Percentiles rank a stretch among this genome's conserved stretches.
Conservation (phyloP, 2,888 invertebrate species). For the Julus scanicus region DNA sequence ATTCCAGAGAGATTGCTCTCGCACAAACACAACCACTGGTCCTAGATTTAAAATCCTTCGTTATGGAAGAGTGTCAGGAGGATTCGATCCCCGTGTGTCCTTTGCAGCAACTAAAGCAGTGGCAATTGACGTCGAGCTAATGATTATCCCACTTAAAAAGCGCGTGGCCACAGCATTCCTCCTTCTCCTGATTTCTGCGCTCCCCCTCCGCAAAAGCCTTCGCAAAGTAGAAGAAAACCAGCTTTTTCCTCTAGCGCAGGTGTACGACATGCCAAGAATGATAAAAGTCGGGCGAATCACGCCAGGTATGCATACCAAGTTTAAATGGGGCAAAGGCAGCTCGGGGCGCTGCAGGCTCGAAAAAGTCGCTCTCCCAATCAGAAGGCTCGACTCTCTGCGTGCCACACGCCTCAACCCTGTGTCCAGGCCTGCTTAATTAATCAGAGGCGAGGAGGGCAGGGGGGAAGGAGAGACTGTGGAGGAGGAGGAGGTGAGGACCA, state of each 20-base stretch:
- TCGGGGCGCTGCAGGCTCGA: background rate
- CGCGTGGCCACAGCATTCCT: constrained; percentile 27
- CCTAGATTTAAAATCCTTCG: too few species aligned
- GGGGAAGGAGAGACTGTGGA: background rate
- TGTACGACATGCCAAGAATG: constrained; percentile 50
- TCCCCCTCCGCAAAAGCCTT: constrained; percentile 19
- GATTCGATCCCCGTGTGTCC: background rate
- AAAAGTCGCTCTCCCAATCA: constrained; percentile 38
- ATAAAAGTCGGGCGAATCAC: constrained; percentile 52
- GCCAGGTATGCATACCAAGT: constrained; percentile 49
- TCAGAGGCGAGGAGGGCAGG: background rate
- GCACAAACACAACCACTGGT: too few species aligned
- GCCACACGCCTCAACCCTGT: constrained; percentile 16
- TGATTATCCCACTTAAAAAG: constrained; percentile 26
- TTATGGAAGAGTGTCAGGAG: background rate
- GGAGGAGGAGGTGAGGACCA: too few species aligned
- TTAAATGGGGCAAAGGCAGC: constrained; percentile 54
- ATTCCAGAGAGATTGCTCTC: too few species aligned
- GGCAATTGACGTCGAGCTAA: background rate
- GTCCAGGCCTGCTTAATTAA: constrained; percentile 48
- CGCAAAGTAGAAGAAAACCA: background rate
- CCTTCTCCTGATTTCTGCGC: background rate
- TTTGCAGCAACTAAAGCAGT: background rate
- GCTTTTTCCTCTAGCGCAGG: constrained; percentile 29
- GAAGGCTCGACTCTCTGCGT: background rate